Base-by-base conservation (phyloP, 2,113 vertebrate species). In the Morphnarchus princeps region DNA sequence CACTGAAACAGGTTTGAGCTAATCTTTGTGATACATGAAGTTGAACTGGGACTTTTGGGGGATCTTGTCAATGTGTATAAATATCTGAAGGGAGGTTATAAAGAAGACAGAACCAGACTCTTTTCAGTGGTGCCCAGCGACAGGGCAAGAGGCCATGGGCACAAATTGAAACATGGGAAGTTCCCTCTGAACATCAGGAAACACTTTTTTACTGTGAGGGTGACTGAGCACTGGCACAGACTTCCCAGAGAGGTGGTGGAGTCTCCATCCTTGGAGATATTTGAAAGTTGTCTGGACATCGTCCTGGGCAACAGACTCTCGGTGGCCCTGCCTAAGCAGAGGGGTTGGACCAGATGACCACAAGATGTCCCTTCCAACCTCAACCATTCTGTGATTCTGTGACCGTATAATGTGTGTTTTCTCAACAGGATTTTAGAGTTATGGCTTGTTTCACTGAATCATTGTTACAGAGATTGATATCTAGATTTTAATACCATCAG, bases 401-500 rank as follows among this genome's bases (percentile, higher is more conserved):
- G 52, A n/a, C 36, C 0, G 0, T 38, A 50, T n/a, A 61, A 63
- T 3, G 3, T 63, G 19, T 77, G 58, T 65, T 91, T 91, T 77
- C 61, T 91, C 49, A 79, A 47, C 5, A 58, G 38, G 28, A 67
- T 77, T 92, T 91, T 21, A 77, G 49, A 77, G 36, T 90, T 78
- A 59, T 2, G 18, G 13, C 17, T 90, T 79, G 54, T 95, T 89
- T 91, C 54, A 69, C 34, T 42, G 34, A 49, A 31, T 62, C 24
- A 24, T 49, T 97, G 47, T 84, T 91, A 54, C 22, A 87, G n/a
- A 95, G 93, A 85, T 87, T 65, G 38, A 18, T 73, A 96, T 87
- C 61, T 93, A 69, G 25, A 38, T 74, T 32, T 92, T 87, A 83
- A 76, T 77, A 84, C 43, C 29, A 63, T 17, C 13, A n/a, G 3